Evolutionary conservation across 2,888 invertebrate species (phyloP), one percentile per base, ranked within the genome.

Genomic region (Drosophila meridionalis): DNA sequence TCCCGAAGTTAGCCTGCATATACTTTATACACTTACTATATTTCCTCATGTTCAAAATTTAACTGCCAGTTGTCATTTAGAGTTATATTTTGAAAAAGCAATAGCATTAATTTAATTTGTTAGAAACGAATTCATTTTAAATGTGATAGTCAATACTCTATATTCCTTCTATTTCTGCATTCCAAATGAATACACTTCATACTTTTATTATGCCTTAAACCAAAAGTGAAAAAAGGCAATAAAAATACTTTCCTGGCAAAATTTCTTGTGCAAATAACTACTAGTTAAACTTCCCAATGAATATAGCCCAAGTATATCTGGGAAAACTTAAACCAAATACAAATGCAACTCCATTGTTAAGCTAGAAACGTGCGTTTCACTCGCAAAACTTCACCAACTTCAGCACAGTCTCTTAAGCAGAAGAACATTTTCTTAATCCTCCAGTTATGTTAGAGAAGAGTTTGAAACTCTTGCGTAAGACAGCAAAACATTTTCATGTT

Each of bases 401-500:
- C 28, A 3, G 14, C 28, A 12, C 28, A 12, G 3, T 3, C 28
- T 14, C 30, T 57, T 42, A 20, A 42, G 53, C 7, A 36, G 36
- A 26, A 14, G 53, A 36, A 28, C 2, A 55, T 55, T 26, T 55
- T 28, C 26, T 28, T 55, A 55, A 55, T 55, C 42, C 56, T 42
- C 20, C 30, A 8, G 56, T 42, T 56, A 4, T 8, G 26, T 36
- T 53, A 1, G 56, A 20, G 30, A 20, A 20, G 20, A 36, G 53
- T 32, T 40, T 32, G 42, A 57, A 57, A 20, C 30, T 57, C 11
- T 42, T 20, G 56, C 32, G 7, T 4, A 42, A 56, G 56, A 42
- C 56, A 56, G 12, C 56, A 20, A 55, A 57, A 42, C 20, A 42
- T 42, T 57, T 57, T 57, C 56, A 57, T 57, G 56, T 42, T 42